These are phyloP conservation scores for Thinocorus orbignyianus DNA, from an alignment of 2,113 vertebrate genomes.

Conservation along the genomic window DNA sequence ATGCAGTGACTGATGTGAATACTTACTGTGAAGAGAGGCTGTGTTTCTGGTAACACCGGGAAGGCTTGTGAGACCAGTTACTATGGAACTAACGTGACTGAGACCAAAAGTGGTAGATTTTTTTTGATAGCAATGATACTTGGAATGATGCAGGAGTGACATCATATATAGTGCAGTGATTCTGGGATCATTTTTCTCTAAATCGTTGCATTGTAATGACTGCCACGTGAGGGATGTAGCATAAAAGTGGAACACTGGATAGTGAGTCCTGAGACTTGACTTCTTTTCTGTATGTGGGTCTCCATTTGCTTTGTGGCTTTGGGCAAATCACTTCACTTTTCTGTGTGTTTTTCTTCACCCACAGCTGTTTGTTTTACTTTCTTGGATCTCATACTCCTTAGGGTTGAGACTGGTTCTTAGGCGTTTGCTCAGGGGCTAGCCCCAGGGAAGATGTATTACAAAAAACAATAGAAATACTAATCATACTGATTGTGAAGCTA, in stretches of 20 bases:
- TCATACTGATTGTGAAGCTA: background rate
- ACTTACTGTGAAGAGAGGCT: background rate
- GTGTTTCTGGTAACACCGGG: background rate
- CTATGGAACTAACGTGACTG: background rate
- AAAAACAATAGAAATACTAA: background rate
- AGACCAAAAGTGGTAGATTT: background rate
- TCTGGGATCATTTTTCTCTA: background rate
- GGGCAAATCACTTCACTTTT: background rate
- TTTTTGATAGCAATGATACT: background rate
- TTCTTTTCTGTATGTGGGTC: background rate
- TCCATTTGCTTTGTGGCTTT: background rate
- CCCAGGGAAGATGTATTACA: background rate
- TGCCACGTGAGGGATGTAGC: background rate
- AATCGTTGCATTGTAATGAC: background rate
- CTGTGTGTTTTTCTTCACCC: background rate
- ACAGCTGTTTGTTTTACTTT: background rate
- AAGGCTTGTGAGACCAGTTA: background rate
- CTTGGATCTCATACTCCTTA: background rate
- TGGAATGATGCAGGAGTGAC: background rate
- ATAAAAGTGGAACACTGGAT: background rate
- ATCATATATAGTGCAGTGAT: background rate
- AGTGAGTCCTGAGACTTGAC: background rate
- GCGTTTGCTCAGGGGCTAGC: background rate
- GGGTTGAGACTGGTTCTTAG: background rate
- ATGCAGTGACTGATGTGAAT: background rate